Percentiles rank a stretch among this genome's conserved stretches.
These are phyloP conservation scores for Anastrepha obliqua DNA, from an alignment of 1,140 invertebrate genomes.

Conservation along the genomic window DNA sequence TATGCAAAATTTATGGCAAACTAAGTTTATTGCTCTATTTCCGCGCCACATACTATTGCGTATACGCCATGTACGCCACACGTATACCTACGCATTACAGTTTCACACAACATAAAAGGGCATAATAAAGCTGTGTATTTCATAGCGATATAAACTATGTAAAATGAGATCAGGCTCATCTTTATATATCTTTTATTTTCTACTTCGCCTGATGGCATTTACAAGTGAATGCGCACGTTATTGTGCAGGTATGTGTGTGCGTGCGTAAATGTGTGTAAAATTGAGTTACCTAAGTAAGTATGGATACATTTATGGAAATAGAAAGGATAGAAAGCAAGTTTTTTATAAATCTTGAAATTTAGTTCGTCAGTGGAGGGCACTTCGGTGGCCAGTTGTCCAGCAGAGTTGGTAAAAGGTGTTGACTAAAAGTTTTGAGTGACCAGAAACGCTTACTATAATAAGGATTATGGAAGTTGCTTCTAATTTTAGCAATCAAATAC, in stretches of 20 bases:
- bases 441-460: too few relatives aligned
- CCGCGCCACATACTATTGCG: slow-evolving; percentile 2
- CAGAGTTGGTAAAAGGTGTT: too few relatives aligned
- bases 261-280: background rate
- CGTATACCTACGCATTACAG: background rate
- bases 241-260: background rate
- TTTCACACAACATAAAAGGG: too few relatives aligned
- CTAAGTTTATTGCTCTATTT: slow-evolving; percentile 30
- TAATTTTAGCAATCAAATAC: too few relatives aligned
- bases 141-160: background rate
- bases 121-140: slow-evolving; percentile 13
- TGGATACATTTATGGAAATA: too few relatives aligned
- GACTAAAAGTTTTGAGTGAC: too few relatives aligned
- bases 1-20: slow-evolving; percentile 25
- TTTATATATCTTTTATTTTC: slow-evolving; percentile 13
- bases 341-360: background rate
- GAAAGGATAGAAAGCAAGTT: background rate
- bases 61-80: background rate
- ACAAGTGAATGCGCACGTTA: background rate
- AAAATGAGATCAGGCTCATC: background rate
- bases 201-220: background rate
- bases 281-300: background rate
- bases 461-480: too few relatives aligned
- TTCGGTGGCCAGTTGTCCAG: too few relatives aligned
- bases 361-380: background rate